phyloP scores from a whole-genome alignment of 2,113 vertebrate species.

The Lynx canadensis region DNA sequence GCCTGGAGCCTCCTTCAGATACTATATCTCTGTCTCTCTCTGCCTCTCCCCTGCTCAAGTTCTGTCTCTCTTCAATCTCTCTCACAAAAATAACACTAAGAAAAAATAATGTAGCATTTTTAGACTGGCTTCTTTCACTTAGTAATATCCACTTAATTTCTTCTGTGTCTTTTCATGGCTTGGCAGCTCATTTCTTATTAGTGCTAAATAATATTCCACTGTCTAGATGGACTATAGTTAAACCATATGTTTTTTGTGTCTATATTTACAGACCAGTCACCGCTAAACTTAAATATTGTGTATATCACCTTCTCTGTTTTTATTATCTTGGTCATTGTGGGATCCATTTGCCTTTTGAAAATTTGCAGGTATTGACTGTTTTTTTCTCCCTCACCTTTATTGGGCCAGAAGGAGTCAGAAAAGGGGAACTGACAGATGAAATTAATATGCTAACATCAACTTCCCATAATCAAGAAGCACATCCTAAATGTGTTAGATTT shows the following conservation, averaged over 20 bases:
- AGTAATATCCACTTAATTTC: background rate
- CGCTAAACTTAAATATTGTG: rapidly evolving
- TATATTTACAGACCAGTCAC: background rate
- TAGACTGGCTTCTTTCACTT: background rate
- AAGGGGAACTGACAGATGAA: background rate
- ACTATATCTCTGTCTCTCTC: too few relatives aligned
- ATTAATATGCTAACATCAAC: background rate
- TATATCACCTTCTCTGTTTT: background rate
- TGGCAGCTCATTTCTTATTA: background rate
- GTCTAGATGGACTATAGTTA: background rate
- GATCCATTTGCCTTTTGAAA: constrained; percentile 36
- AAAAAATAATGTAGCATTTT: background rate
- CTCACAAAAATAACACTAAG: too few relatives aligned
- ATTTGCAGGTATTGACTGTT: constrained; percentile 61
- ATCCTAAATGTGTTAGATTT: background rate
- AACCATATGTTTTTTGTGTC: background rate
- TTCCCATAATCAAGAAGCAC: background rate
- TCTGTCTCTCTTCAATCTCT: too few relatives aligned
- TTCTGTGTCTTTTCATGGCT: background rate
- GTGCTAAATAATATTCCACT: background rate
- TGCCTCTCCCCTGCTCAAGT: too few relatives aligned
- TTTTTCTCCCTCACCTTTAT: background rate
- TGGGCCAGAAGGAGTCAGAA: background rate
- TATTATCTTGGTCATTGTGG: background rate
- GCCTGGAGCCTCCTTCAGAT: too few relatives aligned